Base-by-base conservation (phyloP, 2,888 invertebrate genomes). In the Ischnura elegans region DNA sequence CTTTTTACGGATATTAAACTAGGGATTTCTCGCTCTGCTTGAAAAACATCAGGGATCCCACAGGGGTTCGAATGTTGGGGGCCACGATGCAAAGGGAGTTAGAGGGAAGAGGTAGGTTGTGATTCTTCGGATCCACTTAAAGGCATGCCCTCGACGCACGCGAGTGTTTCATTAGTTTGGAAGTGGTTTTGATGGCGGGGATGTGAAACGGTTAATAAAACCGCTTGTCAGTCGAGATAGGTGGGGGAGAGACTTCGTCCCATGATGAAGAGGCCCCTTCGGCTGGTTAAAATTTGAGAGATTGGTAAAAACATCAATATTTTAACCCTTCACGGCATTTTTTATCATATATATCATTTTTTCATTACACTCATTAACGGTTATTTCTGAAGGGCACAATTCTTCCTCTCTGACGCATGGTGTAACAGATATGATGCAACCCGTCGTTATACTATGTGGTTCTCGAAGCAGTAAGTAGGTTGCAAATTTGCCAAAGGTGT, bases 1-100 rank as follows among this genome's bases (percentile, higher is more conserved):
- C 90, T 90, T 90, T 90, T 90, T 90, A 90, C 90, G 90, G 90
- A 66, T 90, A 90, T 90, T 90, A 90, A 90, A 66, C 43, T n/a
- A 66, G 13, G 87, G 87, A 76, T 76, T 76, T 76, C 36, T 76
- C 76, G 36, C 76, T 36, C 76, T 36, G 76, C 76, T 76, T 76
- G 76, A 36, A 76, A 76, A 76, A 76, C 76, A 76, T 76, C 76
- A 25, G 36, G 76, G 76, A 76, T 76, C 76, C 76, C 76, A 76
- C 2, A 51, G 51, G 36, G 10, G 76, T 13, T 13, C 16, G 36
- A 76, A 25, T 36, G 76, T 3, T 36, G 10, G 61, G 61, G 61
- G 61, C 8, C 61, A n/a, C 6, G n/a, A 2, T 61, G 25, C 8
- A 61, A 25, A 25, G 61, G 76, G 76, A 76, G 76, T 29, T n/a